Evolutionary conservation across 2,113 vertebrate species (phyloP).

Genomic region (Rhinoderma darwinii): DNA sequence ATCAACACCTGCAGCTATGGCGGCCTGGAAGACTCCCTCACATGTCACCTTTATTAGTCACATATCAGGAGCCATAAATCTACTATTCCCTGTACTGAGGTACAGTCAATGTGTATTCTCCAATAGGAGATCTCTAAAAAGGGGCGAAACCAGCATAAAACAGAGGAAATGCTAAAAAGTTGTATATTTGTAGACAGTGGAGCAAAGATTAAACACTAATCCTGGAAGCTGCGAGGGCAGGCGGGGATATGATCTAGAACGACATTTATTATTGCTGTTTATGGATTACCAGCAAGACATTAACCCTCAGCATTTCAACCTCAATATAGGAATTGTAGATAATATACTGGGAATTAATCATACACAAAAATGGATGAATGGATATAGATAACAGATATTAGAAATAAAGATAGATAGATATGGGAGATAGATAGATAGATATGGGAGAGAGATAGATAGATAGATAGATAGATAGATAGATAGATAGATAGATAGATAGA

Average conservation of each 20-base stretch:
- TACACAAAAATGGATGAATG: too few species aligned
- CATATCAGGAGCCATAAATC: neutral
- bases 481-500: neutral
- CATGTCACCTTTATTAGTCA: neutral
- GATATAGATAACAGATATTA: too few species aligned
- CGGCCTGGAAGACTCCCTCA: neutral
- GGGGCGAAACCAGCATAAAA: too few species aligned
- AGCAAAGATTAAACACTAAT: constrained; percentile 27
- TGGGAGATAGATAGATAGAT: too few species aligned
- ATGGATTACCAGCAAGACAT: neutral
- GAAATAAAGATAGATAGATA: too few species aligned
- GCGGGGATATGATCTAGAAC: neutral
- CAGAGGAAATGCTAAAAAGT: too few species aligned
- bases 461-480: neutral
- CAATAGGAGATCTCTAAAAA: too few species aligned
- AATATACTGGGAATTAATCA: too few species aligned
- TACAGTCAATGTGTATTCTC: too few species aligned
- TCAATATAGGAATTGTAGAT: neutral
- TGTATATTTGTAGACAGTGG: constrained; percentile 6
- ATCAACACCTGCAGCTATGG: neutral
- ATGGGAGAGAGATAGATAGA: too few species aligned
- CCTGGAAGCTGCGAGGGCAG: neutral
- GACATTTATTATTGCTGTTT: neutral
- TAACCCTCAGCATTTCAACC: neutral
- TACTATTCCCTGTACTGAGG: too few species aligned